A percentile compares a stretch with the other conserved stretches of the same genome.
Evolutionary conservation across 2,797 vertebrate genomes (phyloP).

Genomic region (Cygnus olor): DNA sequence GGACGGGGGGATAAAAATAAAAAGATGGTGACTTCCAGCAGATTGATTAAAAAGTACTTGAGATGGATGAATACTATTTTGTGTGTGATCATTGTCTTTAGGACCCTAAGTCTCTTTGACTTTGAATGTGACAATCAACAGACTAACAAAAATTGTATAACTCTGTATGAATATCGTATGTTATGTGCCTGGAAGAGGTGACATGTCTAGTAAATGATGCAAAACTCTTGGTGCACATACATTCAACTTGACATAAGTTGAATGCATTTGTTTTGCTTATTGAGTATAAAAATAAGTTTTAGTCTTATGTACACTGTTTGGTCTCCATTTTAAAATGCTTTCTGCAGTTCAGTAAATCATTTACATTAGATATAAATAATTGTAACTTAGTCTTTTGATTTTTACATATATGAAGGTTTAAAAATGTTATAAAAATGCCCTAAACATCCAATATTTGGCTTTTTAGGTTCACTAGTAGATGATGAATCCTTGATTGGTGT

Average conservation of each 20-base stretch:
- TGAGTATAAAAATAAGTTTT: not conserved
- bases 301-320: not conserved
- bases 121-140: not conserved
- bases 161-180: not conserved
- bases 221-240: not conserved
- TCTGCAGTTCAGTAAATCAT: not conserved
- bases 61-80: not conserved
- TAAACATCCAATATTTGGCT: not conserved
- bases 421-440: not conserved
- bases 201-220: not conserved
- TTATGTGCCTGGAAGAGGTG: not conserved
- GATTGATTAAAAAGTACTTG: not conserved
- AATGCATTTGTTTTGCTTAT: not conserved
- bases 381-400: not conserved
- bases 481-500: slow-evolving; percentile 83
- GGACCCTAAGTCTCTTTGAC: not conserved
- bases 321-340: not conserved
- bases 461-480: slow-evolving; percentile 80
- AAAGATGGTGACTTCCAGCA: not conserved
- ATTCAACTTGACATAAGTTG: not conserved
- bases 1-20: not conserved
- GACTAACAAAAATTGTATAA: not conserved
- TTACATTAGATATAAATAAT: not conserved
- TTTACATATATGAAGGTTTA: not conserved
- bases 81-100: not conserved